Base-by-base conservation (phyloP, 2,888 invertebrate genomes). In the Polydrusus cervinus region DNA sequence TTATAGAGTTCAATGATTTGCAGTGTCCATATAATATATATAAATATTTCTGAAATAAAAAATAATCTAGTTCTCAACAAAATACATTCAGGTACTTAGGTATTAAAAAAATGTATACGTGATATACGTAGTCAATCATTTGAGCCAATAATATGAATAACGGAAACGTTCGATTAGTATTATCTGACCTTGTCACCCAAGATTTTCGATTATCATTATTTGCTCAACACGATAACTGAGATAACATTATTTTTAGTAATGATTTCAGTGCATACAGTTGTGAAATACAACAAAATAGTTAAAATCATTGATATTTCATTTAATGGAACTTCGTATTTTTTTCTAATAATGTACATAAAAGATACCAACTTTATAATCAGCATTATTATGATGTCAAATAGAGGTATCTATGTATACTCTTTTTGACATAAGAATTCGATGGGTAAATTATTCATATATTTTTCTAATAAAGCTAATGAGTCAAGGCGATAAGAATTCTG, bases 201-300 rank as follows among this genome's bases (percentile, higher is more conserved):
- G 72, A 72, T 65, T 65, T 49, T 66, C 60, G 47, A 60, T 43
- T 66, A 72, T 72, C 47, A 60, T 60, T 66, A 66, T 72, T 65
- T 72, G 55, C 47, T 45, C 16, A 65, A 55, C 38, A 14, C 10
- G 72, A 72, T 72, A 72, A 66, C 55, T 16, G 45, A 60, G 72
- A 72, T 66, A 73, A 69, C 11, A 71, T 55, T 71, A 71, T 71
- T 71, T 71, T 71, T 71, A 71, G 71, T 64, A 18, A 64, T 71
- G 71, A 71, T 64, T 71, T 71, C 71, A 71, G 16, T 71, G 40
- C 45, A 20, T 61, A 61, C 40, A 51, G 61, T 38, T 70, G 64
- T 14, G 18, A 53, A 55, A 43, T 18, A 55, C 11, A 62, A 62
- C 43, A 13, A 45, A 30, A 30, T 53, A 25, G 25, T 53, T 47